phyloP scores from a whole-genome alignment of 2,888 invertebrate species.

The Malthinus flaveolus region DNA sequence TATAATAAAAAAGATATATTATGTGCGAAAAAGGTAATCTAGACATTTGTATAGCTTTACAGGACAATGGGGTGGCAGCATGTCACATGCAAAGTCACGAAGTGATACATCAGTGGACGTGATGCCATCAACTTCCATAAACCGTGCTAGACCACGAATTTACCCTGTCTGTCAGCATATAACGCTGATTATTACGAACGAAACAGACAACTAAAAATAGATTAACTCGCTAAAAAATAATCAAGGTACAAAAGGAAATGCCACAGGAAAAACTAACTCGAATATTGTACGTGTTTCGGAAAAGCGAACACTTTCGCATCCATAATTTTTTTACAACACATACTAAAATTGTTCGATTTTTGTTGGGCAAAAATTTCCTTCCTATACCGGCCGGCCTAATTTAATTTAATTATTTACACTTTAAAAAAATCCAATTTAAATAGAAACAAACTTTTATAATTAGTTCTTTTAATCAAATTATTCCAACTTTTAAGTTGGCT shows the following conservation, averaged over 20 bases:
- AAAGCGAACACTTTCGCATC: too few species aligned
- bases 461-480: too few species aligned
- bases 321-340: too few species aligned
- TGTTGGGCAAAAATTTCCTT: too few species aligned
- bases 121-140: constrained; percentile 35
- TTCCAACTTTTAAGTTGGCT: too few species aligned
- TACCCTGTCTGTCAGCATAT: constrained; percentile 22
- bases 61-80: constrained; percentile 36
- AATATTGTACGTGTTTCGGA: too few species aligned
- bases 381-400: too few species aligned
- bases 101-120: constrained; percentile 37
- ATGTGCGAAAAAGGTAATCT: constrained; percentile 36
- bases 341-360: too few species aligned
- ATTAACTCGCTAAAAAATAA: constrained; percentile 10
- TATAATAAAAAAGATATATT: constrained; percentile 34
- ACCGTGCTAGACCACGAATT: constrained; percentile 29
- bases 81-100: constrained; percentile 38
- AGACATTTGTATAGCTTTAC: constrained; percentile 37
- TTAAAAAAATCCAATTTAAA: too few species aligned
- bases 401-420: too few species aligned
- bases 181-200: constrained; percentile 15
- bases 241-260: constrained; percentile 1
- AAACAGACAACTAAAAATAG: constrained; percentile 12
- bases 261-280: not conserved
- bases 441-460: too few species aligned